These are phyloP conservation scores for Cynodonichthys magdalenae DNA, from an alignment of 2,797 vertebrate species.

Conservation along the genomic window DNA sequence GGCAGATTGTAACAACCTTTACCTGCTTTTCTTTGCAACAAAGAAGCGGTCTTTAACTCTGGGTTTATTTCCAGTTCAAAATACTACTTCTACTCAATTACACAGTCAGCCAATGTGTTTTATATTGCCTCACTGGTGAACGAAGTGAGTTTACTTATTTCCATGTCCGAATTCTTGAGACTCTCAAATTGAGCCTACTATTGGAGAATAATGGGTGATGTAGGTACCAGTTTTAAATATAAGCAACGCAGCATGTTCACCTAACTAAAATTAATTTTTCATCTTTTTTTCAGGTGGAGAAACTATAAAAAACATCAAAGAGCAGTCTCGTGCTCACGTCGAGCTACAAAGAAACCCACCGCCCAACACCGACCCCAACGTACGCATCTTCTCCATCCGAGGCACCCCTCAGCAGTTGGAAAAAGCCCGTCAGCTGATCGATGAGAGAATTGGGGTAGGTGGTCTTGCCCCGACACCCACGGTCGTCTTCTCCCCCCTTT, in stretches of 20 bases:
- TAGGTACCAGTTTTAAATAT: too few relatives aligned
- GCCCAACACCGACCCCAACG: constrained; percentile 92
- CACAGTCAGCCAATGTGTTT: too few relatives aligned
- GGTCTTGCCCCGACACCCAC: constrained; percentile 42
- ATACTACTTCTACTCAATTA: background rate
- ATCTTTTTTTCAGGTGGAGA: constrained; percentile 88
- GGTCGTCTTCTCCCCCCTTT: background rate
- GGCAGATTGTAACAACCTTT: too few relatives aligned
- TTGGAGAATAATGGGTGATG: too few relatives aligned
- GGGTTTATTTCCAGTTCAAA: background rate
- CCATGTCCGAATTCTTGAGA: too few relatives aligned
- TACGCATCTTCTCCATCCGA: constrained; percentile 96
- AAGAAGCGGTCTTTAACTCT: background rate
- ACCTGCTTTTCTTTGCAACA: too few relatives aligned
- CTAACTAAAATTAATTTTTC: background rate
- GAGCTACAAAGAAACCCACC: constrained; percentile 97
- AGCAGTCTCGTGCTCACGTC: constrained; percentile 96
- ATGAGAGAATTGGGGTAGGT: constrained; percentile 97
- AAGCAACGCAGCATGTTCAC: too few relatives aligned
- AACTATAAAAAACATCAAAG: constrained; percentile 98
- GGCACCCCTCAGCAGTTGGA: constrained; percentile 95
- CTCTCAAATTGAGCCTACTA: too few relatives aligned
- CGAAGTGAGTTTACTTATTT: too few relatives aligned
- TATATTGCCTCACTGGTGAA: background rate
- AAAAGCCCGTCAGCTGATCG: constrained; percentile 95